Conservation (phyloP, 2,113 vertebrate genomes). For the Sardina pilchardus region DNA sequence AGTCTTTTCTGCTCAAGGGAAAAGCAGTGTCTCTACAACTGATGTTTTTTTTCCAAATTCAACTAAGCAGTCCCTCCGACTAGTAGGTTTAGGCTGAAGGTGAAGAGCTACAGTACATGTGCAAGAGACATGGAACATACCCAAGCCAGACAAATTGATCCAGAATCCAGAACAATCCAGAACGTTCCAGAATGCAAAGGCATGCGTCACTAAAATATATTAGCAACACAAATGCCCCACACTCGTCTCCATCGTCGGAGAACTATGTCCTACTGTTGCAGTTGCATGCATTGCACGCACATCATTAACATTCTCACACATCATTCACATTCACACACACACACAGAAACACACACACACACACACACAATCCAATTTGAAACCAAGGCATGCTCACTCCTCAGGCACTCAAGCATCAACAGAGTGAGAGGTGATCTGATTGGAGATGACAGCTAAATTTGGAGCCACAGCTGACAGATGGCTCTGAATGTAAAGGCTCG, state of each 20-base stretch:
- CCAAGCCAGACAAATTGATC: background rate
- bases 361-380: background rate
- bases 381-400: background rate
- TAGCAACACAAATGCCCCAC: background rate
- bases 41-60: background rate
- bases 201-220: background rate
- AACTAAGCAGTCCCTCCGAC: no score
- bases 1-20: background rate
- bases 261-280: background rate
- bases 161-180: background rate
- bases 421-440: background rate
- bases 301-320: background rate
- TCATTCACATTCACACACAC: background rate
- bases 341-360: background rate
- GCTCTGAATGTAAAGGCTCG: no score
- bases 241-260: background rate
- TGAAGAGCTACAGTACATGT: background rate
- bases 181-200: background rate
- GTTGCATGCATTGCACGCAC: no score
- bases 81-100: background rate
- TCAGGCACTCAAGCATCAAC: background rate
- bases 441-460: background rate
- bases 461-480: no score
- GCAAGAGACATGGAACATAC: background rate
- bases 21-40: background rate